Conservation (phyloP, 53 echinoderm and acorn worm species). For the Mesocentrotus franciscanus region DNA sequence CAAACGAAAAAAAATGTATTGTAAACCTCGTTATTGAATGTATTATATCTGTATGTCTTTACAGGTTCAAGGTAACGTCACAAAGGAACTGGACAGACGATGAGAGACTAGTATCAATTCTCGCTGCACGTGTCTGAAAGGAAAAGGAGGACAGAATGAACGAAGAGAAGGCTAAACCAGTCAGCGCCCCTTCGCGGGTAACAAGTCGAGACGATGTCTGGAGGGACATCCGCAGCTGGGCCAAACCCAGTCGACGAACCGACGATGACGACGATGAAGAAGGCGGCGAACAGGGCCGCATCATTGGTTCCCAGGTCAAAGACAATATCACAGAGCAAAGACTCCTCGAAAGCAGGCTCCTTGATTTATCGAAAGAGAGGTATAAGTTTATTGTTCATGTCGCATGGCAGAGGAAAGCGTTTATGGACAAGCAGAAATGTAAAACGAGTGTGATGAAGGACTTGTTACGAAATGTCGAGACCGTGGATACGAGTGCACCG, state of each 20-base stretch:
- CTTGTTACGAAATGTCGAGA: conserved; percentile 77
- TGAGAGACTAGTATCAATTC: conserved; percentile 12
- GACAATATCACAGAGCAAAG: conserved; percentile 99
- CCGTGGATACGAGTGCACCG: conserved; percentile 57
- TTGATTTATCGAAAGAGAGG: conserved; percentile 94
- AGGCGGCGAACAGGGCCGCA: conserved; percentile 70
- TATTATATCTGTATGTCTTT: not conserved
- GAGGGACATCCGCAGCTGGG: conserved; percentile 96
- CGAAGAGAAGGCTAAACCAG: conserved; percentile 67
- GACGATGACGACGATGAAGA: conserved; percentile 68
- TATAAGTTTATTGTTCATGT: conserved; percentile 98
- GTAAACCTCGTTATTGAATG: not conserved
- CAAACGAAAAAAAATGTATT: not conserved
- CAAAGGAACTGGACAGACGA: not conserved
- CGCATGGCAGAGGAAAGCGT: conserved; percentile 97
- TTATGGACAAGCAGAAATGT: conserved; percentile 87
- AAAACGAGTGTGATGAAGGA: conserved; percentile 97
- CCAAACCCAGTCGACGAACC: conserved; percentile 76
- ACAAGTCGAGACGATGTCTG: conserved; percentile 88
- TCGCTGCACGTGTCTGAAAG: not conserved
- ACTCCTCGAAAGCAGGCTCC: conserved; percentile 85
- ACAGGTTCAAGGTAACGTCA: not conserved
- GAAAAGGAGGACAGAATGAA: not conserved
- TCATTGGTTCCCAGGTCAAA: conserved; percentile 93
- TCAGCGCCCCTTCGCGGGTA: conserved; percentile 85